These are phyloP conservation scores for Drosophila koepferae DNA, from an alignment of 2,888 invertebrate species.

Conservation along the genomic window DNA sequence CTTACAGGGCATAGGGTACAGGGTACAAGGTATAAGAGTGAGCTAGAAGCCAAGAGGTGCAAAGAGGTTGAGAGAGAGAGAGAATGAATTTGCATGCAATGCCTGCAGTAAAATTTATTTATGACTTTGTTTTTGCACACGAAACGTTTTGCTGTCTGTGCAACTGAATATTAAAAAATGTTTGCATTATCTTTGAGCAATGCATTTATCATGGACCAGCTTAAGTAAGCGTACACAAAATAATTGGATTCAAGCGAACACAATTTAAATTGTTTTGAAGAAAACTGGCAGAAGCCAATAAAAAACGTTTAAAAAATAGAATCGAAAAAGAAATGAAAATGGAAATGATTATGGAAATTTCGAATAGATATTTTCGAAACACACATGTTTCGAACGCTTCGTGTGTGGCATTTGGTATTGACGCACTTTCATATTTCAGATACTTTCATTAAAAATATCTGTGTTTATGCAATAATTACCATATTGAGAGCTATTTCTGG, in stretches of 20 bases:
- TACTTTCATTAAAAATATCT: conserved; percentile 28
- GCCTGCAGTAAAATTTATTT: conserved; percentile 69
- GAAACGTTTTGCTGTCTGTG: conserved; percentile 27
- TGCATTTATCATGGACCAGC: conserved; percentile 41
- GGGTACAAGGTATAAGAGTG: background rate
- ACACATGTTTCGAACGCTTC: conserved; percentile 20
- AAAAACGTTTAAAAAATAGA: conserved; percentile 8
- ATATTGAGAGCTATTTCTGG: conserved; percentile 54
- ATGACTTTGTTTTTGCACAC: conserved; percentile 57
- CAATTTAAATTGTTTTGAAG: background rate
- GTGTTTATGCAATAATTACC: conserved; percentile 53
- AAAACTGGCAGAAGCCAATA: background rate
- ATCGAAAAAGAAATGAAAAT: background rate
- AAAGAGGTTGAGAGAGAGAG: background rate
- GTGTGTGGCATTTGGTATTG: conserved; percentile 34
- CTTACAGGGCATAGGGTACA: conserved; percentile 7
- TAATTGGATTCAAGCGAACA: background rate
- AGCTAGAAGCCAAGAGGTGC: background rate
- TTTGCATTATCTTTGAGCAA: conserved; percentile 55
- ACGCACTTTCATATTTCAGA: conserved; percentile 33
- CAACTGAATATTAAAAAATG: conserved; percentile 25
- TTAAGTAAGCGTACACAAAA: background rate
- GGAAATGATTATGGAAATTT: background rate
- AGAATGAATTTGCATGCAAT: conserved; percentile 60
- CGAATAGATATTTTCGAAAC: background rate